These are phyloP conservation scores for Drosophila mayaguana DNA, from an alignment of 2,888 invertebrate species.

Conservation along the genomic window DNA sequence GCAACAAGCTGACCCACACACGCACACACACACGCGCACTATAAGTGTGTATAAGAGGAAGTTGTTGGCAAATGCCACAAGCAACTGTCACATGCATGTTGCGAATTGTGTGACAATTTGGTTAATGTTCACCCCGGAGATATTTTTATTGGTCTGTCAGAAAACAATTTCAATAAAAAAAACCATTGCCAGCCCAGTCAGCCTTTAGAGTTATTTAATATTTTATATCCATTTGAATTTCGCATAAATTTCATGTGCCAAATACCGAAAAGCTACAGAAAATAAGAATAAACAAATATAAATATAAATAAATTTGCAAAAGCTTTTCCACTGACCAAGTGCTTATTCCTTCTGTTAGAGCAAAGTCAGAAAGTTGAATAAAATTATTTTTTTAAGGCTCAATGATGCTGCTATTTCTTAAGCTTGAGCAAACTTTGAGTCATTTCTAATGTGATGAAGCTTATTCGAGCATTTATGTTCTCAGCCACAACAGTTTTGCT, in stretches of 20 bases:
- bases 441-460: too few species aligned
- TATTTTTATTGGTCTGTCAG: conserved; percentile 67
- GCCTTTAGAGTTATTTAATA: conserved; percentile 5
- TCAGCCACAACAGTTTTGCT: not conserved
- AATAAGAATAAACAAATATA: not conserved
- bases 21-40: conserved; percentile 20
- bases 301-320: not conserved
- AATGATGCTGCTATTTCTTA: not conserved
- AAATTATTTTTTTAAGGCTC: not conserved
- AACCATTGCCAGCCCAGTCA: not conserved
- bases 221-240: conserved; percentile 5
- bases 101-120: conserved; percentile 73
- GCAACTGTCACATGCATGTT: conserved; percentile 70
- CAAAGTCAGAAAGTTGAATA: not conserved
- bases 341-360: not conserved
- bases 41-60: conserved; percentile 13
- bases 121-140: conserved; percentile 53
- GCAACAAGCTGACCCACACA: conserved; percentile 58
- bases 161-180: conserved; percentile 29
- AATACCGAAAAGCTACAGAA: not conserved
- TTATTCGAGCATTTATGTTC: not conserved
- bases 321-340: not conserved
- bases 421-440: not conserved
- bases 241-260: not conserved
- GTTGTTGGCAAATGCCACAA: conserved; percentile 41